Percentiles rank a stretch among this genome's conserved stretches.
These are phyloP conservation scores for Merops nubicus DNA, from an alignment of 2,113 vertebrate species.

Conservation along the genomic window DNA sequence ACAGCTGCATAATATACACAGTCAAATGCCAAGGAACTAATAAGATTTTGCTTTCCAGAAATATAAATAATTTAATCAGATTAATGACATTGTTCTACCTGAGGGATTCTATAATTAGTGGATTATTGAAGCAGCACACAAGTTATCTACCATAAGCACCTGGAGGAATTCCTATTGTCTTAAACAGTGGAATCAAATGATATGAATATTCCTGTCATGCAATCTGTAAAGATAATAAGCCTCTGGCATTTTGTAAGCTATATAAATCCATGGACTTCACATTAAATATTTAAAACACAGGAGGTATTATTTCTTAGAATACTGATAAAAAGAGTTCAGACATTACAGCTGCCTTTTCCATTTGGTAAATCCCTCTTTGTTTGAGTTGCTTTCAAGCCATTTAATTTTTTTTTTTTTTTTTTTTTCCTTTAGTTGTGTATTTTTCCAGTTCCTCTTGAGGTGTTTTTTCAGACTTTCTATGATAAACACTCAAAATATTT, in stretches of 20 bases:
- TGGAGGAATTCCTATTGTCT: constrained; percentile 81
- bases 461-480: constrained; percentile 48
- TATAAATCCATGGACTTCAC: constrained; percentile 80
- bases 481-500: constrained; percentile 64
- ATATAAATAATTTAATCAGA: constrained; percentile 84
- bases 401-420: constrained; percentile 2
- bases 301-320: constrained; percentile 78
- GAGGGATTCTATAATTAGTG: constrained; percentile 81
- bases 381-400: constrained; percentile 46
- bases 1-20: constrained; percentile 10
- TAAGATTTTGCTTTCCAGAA: constrained; percentile 74
- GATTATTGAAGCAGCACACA: constrained; percentile 75
- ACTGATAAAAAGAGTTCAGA: constrained; percentile 75
- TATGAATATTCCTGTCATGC: constrained; percentile 81
- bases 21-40: constrained; percentile 69
- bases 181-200: constrained; percentile 58
- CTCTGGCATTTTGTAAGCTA: constrained; percentile 80
- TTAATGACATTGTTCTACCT: constrained; percentile 82
- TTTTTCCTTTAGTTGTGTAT: constrained; percentile 11
- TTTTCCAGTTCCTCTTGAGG: constrained; percentile 49
- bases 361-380: constrained; percentile 67
- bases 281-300: constrained; percentile 85
- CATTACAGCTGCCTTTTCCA: constrained; percentile 57
- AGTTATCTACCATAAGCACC: constrained; percentile 82
- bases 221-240: constrained; percentile 81